Conservation (phyloP, 2,888 invertebrate genomes). For the Ophioninae sp. region DNA sequence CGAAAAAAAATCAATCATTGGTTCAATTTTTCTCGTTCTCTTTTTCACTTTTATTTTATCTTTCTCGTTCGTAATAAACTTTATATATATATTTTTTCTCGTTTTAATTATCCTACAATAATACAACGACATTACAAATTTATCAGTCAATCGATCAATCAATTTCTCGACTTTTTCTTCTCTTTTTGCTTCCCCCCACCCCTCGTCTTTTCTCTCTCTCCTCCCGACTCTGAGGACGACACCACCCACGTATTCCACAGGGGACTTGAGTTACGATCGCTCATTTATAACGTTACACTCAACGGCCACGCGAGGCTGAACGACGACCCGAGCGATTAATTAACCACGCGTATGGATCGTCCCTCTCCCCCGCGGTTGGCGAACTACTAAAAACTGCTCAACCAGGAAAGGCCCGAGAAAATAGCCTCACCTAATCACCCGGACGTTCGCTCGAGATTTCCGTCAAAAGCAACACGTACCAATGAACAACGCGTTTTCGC, state of each 20-base stretch:
- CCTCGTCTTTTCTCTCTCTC: constrained; percentile 3
- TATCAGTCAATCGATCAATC: neutral
- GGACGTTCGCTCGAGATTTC: neutral
- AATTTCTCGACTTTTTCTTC: neutral
- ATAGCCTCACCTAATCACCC: neutral
- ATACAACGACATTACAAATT: too few relatives aligned
- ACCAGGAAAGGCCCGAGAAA: neutral
- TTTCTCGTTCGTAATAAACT: neutral
- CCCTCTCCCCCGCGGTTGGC: constrained; percentile 22
- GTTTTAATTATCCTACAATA: too few relatives aligned
- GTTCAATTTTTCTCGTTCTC: neutral
- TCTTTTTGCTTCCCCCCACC: neutral
- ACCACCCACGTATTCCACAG: constrained; percentile 31
- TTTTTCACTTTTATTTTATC: constrained; percentile 4
- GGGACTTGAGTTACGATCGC: constrained; percentile 60
- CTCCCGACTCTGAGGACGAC: constrained; percentile 4
- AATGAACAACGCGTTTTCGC: constrained; percentile 6
- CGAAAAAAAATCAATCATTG: too few relatives aligned
- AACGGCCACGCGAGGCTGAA: constrained; percentile 58
- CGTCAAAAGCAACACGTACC: neutral
- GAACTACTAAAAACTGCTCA: neutral
- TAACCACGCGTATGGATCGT: constrained; percentile 28
- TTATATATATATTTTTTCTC: too few relatives aligned
- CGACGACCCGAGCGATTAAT: constrained; percentile 53
- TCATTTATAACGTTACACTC: constrained; percentile 70